Percentiles rank a stretch among this genome's conserved stretches.
These are phyloP conservation scores for Geotrupes spiniger DNA, from an alignment of 2,888 invertebrate species.

Conservation along the genomic window DNA sequence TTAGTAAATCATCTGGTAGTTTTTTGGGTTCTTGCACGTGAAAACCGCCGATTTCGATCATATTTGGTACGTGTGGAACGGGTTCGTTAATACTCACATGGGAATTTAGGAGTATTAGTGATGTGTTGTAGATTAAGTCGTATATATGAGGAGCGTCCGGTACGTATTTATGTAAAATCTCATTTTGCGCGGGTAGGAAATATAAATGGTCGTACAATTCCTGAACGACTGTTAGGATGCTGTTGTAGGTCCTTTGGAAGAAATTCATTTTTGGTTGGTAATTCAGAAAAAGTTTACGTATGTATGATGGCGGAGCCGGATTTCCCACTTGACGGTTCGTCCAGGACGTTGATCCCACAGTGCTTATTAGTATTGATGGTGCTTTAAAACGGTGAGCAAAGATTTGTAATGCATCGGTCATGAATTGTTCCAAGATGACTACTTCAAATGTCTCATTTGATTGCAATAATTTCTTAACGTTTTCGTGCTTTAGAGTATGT, in stretches of 20 bases:
- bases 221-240: slow-evolving; percentile 43
- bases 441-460: slow-evolving; percentile 39
- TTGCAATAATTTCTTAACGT: slow-evolving; percentile 24
- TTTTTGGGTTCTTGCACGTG: slow-evolving; percentile 43
- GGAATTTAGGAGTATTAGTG: slow-evolving; percentile 38
- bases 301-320: slow-evolving; percentile 51
- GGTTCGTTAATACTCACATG: slow-evolving; percentile 54
- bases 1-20: slow-evolving; percentile 50
- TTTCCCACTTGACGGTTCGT: slow-evolving; percentile 52
- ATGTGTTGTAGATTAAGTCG: slow-evolving; percentile 34
- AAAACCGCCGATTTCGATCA: slow-evolving; percentile 58
- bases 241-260: slow-evolving; percentile 54
- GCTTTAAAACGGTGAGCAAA: slow-evolving; percentile 38
- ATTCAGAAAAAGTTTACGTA: slow-evolving; percentile 49
- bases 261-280: slow-evolving; percentile 51
- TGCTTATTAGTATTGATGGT: slow-evolving; percentile 40
- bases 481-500: slow-evolving; percentile 17
- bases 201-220: slow-evolving; percentile 33
- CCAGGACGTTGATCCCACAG: slow-evolving; percentile 44
- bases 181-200: slow-evolving; percentile 30
- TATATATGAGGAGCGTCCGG: slow-evolving; percentile 33
- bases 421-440: slow-evolving; percentile 46
- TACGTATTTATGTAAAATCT: slow-evolving; percentile 34
- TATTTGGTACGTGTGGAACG: slow-evolving; percentile 54
- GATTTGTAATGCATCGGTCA: slow-evolving; percentile 49